Conservation (phyloP, 2,113 vertebrate genomes). For the Sakesphorus luctuosus region DNA sequence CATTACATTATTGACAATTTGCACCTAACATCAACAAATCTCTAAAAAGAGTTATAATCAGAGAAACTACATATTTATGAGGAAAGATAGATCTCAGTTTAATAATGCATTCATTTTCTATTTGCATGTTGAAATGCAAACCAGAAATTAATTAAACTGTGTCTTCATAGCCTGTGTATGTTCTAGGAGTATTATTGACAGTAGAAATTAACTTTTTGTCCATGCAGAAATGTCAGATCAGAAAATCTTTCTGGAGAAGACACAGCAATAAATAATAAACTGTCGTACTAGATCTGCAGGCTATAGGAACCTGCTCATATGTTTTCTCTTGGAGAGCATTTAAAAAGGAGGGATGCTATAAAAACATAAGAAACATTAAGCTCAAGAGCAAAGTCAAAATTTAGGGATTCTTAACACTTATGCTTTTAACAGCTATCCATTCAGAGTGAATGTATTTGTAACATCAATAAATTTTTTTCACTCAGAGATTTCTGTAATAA, state of each 20-base stretch:
- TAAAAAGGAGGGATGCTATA: background rate
- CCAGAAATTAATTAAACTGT: background rate
- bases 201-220: background rate
- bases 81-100: background rate
- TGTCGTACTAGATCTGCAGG: background rate
- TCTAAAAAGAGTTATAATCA: background rate
- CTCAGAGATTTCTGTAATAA: background rate
- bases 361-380: background rate
- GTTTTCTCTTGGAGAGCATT: background rate
- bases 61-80: background rate
- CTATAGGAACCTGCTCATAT: background rate
- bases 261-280: background rate
- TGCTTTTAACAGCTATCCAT: background rate
- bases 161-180: background rate
- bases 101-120: background rate
- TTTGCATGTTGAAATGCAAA: background rate
- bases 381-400: background rate
- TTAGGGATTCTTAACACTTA: background rate
- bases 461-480: background rate
- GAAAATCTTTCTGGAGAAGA: background rate
- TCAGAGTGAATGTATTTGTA: background rate
- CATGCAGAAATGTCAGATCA: background rate
- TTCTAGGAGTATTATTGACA: background rate
- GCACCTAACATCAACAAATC: background rate
- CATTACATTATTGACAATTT: background rate